phyloP scores from a whole-genome alignment of 53 echinoderm and acorn worm genomes.

The Henricia sp. region DNA sequence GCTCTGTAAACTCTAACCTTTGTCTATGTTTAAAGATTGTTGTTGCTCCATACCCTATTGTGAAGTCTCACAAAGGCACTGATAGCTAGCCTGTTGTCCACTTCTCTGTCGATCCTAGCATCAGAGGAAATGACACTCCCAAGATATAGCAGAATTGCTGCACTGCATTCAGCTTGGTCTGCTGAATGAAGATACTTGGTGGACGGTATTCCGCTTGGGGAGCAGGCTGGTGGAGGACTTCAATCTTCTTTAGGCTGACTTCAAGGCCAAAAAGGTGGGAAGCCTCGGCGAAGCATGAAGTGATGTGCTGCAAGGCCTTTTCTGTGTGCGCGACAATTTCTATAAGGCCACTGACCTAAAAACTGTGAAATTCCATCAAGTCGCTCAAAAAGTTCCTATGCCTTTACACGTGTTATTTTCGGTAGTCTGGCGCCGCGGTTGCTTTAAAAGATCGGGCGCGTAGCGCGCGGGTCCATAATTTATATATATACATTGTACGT shows the following conservation, averaged over 20 bases:
- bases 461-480: too few relatives aligned
- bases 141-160: conserved; percentile 60
- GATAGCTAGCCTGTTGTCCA: conserved; percentile 49
- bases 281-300: conserved; percentile 20
- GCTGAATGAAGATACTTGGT: conserved; percentile 16
- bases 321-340: conserved; percentile 35
- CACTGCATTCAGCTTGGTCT: conserved; percentile 38
- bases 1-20: conserved; percentile 65
- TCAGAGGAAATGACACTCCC: conserved; percentile 56
- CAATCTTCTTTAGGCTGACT: conserved; percentile 62
- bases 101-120: conserved; percentile 51
- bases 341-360: too few relatives aligned
- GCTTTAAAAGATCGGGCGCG: too few relatives aligned
- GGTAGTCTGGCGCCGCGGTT: too few relatives aligned
- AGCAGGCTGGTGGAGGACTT: conserved; percentile 68
- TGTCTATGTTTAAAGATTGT: conserved; percentile 22
- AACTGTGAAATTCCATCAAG: too few relatives aligned
- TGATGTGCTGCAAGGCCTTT: conserved; percentile 29
- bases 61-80: conserved; percentile 55
- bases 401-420: too few relatives aligned
- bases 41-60: conserved; percentile 44
- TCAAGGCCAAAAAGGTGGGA: conserved; percentile 61
- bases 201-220: conserved; percentile 40
- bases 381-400: too few relatives aligned
- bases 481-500: too few relatives aligned